Evolutionary conservation across 2,888 invertebrate species (phyloP), one percentile per base, ranked within the genome.

Genomic region (Horisme vitalbata): DNA sequence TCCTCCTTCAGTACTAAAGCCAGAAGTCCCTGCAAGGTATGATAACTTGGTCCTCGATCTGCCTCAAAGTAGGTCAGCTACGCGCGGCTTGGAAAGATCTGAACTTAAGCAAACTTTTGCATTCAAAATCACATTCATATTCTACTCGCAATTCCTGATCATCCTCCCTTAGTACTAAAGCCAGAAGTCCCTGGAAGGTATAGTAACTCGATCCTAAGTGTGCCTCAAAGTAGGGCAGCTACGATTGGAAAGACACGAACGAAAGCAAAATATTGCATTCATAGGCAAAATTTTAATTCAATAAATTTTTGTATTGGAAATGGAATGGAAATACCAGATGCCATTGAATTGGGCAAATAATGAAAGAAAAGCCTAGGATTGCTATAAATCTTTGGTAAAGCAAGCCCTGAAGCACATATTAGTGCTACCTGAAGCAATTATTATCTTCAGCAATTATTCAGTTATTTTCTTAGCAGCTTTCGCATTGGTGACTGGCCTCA

Each of bases 111-210:
- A 5, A 18, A 18, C 18, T 18, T n/a, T n/a, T n/a, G n/a, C n/a
- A n/a, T n/a, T n/a, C n/a, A n/a, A n/a, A n/a, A n/a, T n/a, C n/a
- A n/a, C n/a, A n/a, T n/a, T n/a, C 83, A 98, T 99, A 70, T 99
- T 99, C 91, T 99, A 99, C 85, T 97, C 97, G 2, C n/a, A n/a
- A 98, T 99, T 18, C 98, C 98, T 31, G 96, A 92, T 95, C 51
- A 96, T 99, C 85, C 91, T 99, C 64, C 97, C 96, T 0, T 97
- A 98, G 82, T 98, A 95, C 86, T 95, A 96, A 78, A 97, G 96
- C 48, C 97, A 97, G 79, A 96, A 96, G 71, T 96, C 97, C 1
- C 90, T 98, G 41, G 94, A 95, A 41, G 95, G 58, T 98, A 98
- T 78, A 92, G 98, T 41, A 96, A 97, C 72, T 97, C 97, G 45